phyloP scores from a whole-genome alignment of 53 echinoderm and acorn worm genomes.

The Stichopus horrens region DNA sequence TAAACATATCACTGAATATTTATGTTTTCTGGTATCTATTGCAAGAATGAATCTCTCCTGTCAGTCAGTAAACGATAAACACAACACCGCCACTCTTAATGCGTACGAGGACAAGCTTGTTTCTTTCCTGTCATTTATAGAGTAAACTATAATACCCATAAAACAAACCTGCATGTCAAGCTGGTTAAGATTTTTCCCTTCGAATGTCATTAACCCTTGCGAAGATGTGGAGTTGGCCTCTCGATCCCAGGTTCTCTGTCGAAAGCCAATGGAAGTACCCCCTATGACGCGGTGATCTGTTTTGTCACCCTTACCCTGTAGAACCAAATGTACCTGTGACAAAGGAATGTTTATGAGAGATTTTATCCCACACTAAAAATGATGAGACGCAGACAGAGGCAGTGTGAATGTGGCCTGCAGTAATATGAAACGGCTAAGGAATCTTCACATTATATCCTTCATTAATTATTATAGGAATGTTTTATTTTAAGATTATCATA shows the following conservation, averaged over 20 bases:
- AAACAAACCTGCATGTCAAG: slow-evolving; percentile 79
- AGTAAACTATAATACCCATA: no score
- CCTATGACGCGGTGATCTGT: slow-evolving; percentile 79
- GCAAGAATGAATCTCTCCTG: no score
- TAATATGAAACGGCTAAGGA: not conserved
- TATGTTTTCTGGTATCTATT: no score
- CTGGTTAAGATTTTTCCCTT: slow-evolving; percentile 83
- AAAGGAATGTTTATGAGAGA: not conserved
- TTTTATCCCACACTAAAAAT: not conserved
- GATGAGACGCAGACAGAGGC: not conserved
- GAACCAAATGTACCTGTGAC: slow-evolving; percentile 80
- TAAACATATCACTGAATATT: no score
- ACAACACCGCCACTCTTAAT: no score
- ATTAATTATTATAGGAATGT: not conserved
- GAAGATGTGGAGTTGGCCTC: slow-evolving; percentile 80
- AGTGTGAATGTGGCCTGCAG: not conserved
- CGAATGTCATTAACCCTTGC: slow-evolving; percentile 92
- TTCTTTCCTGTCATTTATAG: no score
- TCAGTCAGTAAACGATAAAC: no score
- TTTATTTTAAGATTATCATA: not conserved
- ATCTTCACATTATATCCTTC: not conserved
- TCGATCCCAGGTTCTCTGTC: slow-evolving; percentile 84
- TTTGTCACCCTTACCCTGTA: slow-evolving; percentile 94
- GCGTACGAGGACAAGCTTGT: no score
- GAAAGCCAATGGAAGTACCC: slow-evolving; percentile 65